Conservation (phyloP, 2,113 vertebrate genomes). For the Hassar affinis region DNA sequence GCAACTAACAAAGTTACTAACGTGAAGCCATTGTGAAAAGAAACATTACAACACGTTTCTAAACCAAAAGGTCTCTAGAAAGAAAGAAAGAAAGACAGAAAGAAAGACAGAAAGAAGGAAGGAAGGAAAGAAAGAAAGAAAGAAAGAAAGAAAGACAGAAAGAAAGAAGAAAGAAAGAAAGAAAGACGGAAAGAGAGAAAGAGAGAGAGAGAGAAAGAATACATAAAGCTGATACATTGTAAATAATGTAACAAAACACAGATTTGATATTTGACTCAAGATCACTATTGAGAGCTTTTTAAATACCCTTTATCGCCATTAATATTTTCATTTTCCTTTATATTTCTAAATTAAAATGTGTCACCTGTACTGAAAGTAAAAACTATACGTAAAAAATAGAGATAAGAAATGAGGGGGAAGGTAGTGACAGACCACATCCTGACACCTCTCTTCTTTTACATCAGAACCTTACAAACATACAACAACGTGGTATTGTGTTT, state of each 20-base stretch:
- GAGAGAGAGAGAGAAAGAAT: not conserved
- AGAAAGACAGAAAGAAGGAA: not conserved
- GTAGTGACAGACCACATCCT: slow-evolving; percentile 49
- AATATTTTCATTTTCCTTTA: not conserved
- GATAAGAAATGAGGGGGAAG: not conserved
- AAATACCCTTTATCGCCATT: too few relatives aligned
- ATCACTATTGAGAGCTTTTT: not conserved
- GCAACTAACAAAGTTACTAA: too few relatives aligned
- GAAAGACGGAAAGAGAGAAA: slow-evolving; percentile 1
- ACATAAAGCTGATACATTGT: not conserved
- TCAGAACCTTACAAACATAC: not conserved
- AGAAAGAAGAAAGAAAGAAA: not conserved
- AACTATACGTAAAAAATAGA: not conserved
- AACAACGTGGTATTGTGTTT: slow-evolving; percentile 35
- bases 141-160: too few relatives aligned
- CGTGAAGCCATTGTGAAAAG: not conserved
- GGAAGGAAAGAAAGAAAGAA: not conserved
- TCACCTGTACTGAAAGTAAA: slow-evolving; percentile 27
- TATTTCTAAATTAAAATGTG: not conserved
- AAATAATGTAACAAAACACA: not conserved
- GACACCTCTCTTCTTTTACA: not conserved
- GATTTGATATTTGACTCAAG: not conserved
- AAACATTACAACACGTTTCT: not conserved
- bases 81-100: not conserved
- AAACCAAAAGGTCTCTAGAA: not conserved